phyloP scores from a whole-genome alignment of 2,888 invertebrate species.

The Leptopterna dolabrata region DNA sequence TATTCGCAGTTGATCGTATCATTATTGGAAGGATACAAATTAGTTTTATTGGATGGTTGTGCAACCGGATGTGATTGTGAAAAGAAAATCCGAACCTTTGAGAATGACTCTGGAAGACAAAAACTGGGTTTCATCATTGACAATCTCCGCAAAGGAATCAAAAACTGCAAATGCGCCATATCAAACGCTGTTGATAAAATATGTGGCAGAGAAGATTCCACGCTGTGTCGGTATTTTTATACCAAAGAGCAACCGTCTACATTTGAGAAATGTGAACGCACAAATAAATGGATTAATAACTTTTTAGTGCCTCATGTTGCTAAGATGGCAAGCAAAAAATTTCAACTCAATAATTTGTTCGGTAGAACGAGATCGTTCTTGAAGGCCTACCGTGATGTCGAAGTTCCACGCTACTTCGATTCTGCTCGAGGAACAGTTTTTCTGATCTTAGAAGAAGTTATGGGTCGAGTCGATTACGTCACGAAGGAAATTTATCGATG shows the following conservation, averaged over 20 bases:
- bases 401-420: slow-evolving; percentile 38
- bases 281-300: slow-evolving; percentile 2
- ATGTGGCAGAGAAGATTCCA: slow-evolving; percentile 36
- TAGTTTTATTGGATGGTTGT: background rate
- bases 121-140: background rate
- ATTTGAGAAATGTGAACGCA: background rate
- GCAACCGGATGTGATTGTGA: background rate
- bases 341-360: background rate
- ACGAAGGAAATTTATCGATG: slow-evolving; percentile 23
- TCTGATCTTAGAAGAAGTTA: background rate
- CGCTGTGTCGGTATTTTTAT: slow-evolving; percentile 27
- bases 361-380: background rate
- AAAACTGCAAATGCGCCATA: slow-evolving; percentile 1
- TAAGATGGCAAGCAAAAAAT: slow-evolving; percentile 19
- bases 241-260: background rate
- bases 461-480: slow-evolving; percentile 9
- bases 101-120: background rate
- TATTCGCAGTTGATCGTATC: background rate
- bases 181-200: slow-evolving; percentile 8
- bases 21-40: background rate
- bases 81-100: background rate
- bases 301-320: slow-evolving; percentile 36
- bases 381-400: background rate
- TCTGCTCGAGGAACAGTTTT: slow-evolving; percentile 19
- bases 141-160: background rate